Base-by-base conservation (phyloP, 2,888 invertebrate genomes). In the Pteria penguin region DNA sequence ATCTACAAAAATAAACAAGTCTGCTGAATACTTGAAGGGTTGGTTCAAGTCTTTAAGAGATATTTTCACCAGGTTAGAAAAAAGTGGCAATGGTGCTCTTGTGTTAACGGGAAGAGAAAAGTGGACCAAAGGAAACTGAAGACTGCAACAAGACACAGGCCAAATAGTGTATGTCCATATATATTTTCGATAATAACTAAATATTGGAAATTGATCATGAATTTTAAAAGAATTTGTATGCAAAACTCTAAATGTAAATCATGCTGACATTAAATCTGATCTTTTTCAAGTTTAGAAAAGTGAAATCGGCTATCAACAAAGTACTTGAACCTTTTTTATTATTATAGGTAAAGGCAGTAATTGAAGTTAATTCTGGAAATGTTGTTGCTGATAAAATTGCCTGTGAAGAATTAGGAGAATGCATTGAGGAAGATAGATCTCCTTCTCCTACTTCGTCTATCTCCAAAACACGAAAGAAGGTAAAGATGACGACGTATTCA, bases 31-130 rank as follows among this genome's bases (percentile, higher is more conserved):
- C 36, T 69, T 78, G n/a, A 62, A 61, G 67, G 78, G 78, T n/a
- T 75, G 72, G 76, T 79, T 72, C 45, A 75, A 68, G 60, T 76
- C 79, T 14, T 63, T 76, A 26, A n/a, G 72, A 27, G 79, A 79
- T 60, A 72, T 57, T 45, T 55, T 55, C 70, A 72, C 76, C 36
- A 72, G 76, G 18, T 69, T 77, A 22, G 63, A 77, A 80, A 61
- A 79, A 76, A 45, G 45, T 45, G 45, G 0, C 18, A 18, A 1
- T 45, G 45, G 45, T 14, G 45, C 45, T 45, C 45, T 18, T 14
- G 8, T 45, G 8, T 14, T 71, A 55, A 78, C 75, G 8, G 73
- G 71, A 70, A 62, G 72, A 54, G 75, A 80, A 58, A 33, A 75
- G 68, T 76, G 76, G 79, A 65, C 70, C 22, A 72, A 60, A 62